These are phyloP conservation scores for Lasiurus borealis DNA, from an alignment of 2,113 vertebrate genomes.

Conservation along the genomic window DNA sequence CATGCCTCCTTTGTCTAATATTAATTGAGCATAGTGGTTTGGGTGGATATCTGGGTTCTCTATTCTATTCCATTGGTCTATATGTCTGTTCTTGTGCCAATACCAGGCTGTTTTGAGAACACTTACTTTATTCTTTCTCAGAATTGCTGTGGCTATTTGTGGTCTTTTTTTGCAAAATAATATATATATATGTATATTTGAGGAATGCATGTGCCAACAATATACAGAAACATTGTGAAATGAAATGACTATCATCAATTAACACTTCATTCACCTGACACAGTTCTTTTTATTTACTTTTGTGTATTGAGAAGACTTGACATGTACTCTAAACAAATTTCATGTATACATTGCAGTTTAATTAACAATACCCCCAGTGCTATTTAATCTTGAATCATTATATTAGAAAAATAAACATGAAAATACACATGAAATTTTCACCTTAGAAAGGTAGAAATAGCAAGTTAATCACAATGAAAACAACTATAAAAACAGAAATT, in stretches of 20 bases:
- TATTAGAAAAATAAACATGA: background rate
- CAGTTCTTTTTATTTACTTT: background rate
- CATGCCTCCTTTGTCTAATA: no score
- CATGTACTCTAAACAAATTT: background rate
- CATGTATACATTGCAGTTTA: background rate
- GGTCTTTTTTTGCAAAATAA: background rate
- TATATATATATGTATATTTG: background rate
- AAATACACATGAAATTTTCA: background rate
- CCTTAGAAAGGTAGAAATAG: background rate
- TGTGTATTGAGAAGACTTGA: background rate
- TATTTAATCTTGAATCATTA: background rate
- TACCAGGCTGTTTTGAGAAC: no score
- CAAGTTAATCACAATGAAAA: background rate
- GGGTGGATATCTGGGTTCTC: no score
- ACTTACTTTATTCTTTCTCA: no score
- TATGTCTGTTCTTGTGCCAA: no score
- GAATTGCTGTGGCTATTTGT: no score
- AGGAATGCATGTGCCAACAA: no score
- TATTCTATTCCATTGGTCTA: no score
- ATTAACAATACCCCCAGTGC: background rate
- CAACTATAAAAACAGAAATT: background rate
- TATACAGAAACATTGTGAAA: background rate
- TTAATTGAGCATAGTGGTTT: no score
- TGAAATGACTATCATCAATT: background rate
- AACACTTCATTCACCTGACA: background rate